Evolutionary conservation across 2,113 vertebrate species (phyloP).

Genomic region (Limnothrissa miodon): DNA sequence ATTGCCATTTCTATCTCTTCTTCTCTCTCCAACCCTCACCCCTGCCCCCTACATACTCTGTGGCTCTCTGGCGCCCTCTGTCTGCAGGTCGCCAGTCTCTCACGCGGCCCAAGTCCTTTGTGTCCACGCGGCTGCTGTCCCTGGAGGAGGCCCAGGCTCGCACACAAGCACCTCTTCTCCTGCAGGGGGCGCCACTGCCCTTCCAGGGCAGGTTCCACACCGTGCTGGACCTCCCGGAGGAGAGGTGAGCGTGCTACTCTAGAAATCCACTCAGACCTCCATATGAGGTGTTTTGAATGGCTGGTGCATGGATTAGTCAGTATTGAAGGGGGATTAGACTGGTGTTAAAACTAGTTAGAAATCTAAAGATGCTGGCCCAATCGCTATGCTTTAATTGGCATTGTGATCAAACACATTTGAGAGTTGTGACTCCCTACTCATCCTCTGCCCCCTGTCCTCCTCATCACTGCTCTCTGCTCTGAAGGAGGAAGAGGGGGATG

Average conservation of each 20-base stretch:
- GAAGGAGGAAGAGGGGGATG: slow-evolving; percentile 65
- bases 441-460: neutral
- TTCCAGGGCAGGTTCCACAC: slow-evolving; percentile 56
- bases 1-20: neutral
- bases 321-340: neutral
- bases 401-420: neutral
- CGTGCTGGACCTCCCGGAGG: slow-evolving; percentile 52
- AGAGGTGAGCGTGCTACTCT: slow-evolving; percentile 46
- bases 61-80: neutral
- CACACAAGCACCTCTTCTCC: slow-evolving; percentile 66
- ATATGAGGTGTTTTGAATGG: neutral
- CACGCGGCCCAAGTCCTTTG: slow-evolving; percentile 76
- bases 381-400: too few relatives aligned
- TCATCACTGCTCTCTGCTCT: neutral
- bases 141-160: slow-evolving; percentile 80
- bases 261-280: neutral
- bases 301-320: neutral
- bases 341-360: neutral
- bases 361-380: too few relatives aligned
- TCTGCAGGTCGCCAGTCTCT: slow-evolving; percentile 71
- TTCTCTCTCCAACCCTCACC: neutral
- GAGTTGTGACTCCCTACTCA: neutral
- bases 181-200: slow-evolving; percentile 50
- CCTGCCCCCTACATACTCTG: neutral
- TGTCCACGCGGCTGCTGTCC: slow-evolving; percentile 73